These are phyloP conservation scores for Drosophila tristis DNA, from an alignment of 1,140 invertebrate genomes.

Conservation along the genomic window DNA sequence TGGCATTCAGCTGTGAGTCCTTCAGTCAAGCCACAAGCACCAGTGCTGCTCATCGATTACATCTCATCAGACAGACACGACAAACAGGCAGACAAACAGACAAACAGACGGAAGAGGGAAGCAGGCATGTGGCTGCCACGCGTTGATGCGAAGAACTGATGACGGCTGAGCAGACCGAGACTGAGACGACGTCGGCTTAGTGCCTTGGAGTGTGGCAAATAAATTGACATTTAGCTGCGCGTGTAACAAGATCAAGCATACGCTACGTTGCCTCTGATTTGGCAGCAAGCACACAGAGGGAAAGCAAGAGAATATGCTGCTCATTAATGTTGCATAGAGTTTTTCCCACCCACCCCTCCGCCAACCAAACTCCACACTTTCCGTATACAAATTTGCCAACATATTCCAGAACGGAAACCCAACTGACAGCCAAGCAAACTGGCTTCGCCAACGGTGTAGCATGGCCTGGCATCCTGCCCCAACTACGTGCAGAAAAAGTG, in stretches of 20 bases:
- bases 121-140: neutral
- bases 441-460: constrained; percentile 7
- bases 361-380: constrained; percentile 33
- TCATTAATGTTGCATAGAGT: constrained; percentile 59
- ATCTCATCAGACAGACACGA: constrained; percentile 39
- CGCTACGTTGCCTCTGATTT: constrained; percentile 65
- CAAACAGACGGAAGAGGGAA: constrained; percentile 1
- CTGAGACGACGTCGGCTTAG: constrained; percentile 56
- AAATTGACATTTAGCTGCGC: constrained; percentile 80
- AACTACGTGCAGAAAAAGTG: constrained; percentile 18
- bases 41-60: constrained; percentile 72
- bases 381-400: constrained; percentile 37
- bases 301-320: constrained; percentile 18
- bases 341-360: constrained; percentile 5
- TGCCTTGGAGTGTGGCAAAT: constrained; percentile 78
- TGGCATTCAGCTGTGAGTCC: constrained; percentile 17
- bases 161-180: neutral
- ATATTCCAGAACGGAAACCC: constrained; percentile 36
- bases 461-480: constrained; percentile 43
- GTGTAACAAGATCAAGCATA: constrained; percentile 81
- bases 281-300: constrained; percentile 16
- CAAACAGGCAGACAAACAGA: constrained; percentile 5
- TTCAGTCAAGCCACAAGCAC: constrained; percentile 42
- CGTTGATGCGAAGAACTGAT: constrained; percentile 3
- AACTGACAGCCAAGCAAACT: constrained; percentile 39